Evolutionary conservation across 2,113 vertebrate genomes (phyloP).

Genomic region (Sorex araneus): DNA sequence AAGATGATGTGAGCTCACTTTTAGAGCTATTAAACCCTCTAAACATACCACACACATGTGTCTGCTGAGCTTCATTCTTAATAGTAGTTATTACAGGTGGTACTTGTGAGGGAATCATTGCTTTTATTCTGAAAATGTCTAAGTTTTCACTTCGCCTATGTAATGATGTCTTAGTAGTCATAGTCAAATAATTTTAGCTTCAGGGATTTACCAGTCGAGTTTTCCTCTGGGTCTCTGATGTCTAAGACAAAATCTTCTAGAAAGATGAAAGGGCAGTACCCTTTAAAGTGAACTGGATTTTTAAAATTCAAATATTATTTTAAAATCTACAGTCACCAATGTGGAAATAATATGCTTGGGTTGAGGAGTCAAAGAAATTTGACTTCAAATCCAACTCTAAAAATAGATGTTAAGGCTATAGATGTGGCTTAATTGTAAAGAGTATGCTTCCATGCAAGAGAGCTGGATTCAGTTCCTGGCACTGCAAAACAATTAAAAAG

Average conservation of each 20-base stretch:
- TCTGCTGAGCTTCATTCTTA: not conserved
- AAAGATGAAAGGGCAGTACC: conserved; percentile 13
- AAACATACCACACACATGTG: not conserved
- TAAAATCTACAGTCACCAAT: not conserved
- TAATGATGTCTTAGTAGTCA: not conserved
- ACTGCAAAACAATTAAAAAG: too few species aligned
- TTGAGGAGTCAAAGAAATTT: conserved; percentile 45
- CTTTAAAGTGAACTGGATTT: not conserved
- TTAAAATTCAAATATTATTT: not conserved
- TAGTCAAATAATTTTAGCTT: not conserved
- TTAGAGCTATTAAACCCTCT: conserved; percentile 14
- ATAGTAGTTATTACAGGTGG: not conserved
- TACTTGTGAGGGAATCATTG: not conserved
- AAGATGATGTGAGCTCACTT: conserved; percentile 26
- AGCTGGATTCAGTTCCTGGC: too few species aligned
- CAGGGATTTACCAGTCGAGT: not conserved
- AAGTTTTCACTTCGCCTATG: not conserved
- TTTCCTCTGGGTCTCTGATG: not conserved
- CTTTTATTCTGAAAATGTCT: conserved; percentile 42
- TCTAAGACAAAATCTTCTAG: not conserved
- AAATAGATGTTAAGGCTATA: not conserved
- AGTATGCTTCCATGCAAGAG: too few species aligned
- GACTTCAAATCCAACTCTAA: conserved; percentile 26
- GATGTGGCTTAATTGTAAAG: too few species aligned
- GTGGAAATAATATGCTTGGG: not conserved